Evolutionary conservation across 2,113 vertebrate genomes (phyloP).

Genomic region (Tychaedon coryphoeus): DNA sequence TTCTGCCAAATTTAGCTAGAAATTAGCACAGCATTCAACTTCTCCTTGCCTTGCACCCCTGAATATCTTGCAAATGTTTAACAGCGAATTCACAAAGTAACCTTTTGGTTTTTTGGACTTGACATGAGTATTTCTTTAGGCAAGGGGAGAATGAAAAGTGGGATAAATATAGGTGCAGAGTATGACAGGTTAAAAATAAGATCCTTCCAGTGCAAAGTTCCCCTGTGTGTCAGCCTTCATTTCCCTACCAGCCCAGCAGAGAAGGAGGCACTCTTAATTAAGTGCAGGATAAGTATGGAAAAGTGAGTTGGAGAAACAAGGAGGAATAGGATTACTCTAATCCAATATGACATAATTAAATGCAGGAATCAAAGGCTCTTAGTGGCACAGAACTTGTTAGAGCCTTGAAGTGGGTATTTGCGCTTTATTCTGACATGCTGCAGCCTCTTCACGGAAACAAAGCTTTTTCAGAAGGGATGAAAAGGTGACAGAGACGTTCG

Average conservation of each 20-base stretch:
- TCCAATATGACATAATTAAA: slow-evolving; percentile 52
- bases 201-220: neutral
- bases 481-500: accelerated
- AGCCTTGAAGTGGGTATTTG: slow-evolving; percentile 11
- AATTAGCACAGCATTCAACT: neutral
- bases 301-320: slow-evolving; percentile 11
- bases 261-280: slow-evolving; percentile 44
- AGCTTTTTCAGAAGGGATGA: neutral
- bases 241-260: neutral
- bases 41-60: neutral
- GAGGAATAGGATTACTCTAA: slow-evolving; percentile 47
- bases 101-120: neutral
- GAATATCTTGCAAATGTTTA: neutral
- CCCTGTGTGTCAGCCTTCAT: neutral
- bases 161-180: neutral
- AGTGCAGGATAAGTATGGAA: neutral
- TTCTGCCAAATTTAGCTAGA: neutral
- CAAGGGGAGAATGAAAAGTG: neutral
- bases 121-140: neutral
- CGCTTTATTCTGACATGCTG: neutral
- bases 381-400: neutral
- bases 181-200: slow-evolving; percentile 13
- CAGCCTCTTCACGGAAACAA: neutral
- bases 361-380: slow-evolving; percentile 51
- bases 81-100: neutral